Percentiles rank a stretch among this genome's conserved stretches.
These are phyloP conservation scores for Phymanthus crucifer DNA, from an alignment of 92 coral and sea anemone species.

Conservation along the genomic window DNA sequence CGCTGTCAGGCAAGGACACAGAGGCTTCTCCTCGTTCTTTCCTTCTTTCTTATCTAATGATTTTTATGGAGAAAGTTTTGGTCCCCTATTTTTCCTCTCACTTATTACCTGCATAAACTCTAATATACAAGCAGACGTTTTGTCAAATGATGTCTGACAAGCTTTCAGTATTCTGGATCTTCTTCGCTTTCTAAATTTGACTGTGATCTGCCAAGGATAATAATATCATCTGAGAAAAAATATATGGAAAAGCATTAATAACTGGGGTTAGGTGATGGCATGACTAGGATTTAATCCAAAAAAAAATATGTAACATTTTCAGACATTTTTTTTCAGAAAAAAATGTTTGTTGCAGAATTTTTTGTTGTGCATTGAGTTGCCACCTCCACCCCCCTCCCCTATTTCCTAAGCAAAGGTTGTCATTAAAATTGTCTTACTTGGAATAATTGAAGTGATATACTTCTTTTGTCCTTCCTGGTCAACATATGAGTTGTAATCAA, in stretches of 20 bases:
- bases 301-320: too few relatives aligned
- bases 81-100: not conserved
- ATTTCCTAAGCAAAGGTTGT: too few relatives aligned
- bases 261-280: too few relatives aligned
- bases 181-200: conserved; percentile 3
- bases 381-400: too few relatives aligned
- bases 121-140: not conserved
- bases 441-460: conserved; percentile 56
- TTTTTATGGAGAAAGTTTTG: not conserved
- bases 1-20: not conserved
- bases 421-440: conserved; percentile 45
- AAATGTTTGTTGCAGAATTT: too few relatives aligned
- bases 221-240: not conserved
- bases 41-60: not conserved
- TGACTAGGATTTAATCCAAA: too few relatives aligned
- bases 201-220: conserved; percentile 1
- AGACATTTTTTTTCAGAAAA: too few relatives aligned
- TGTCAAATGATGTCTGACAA: not conserved
- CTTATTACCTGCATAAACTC: not conserved
- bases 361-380: too few relatives aligned
- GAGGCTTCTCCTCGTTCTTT: not conserved
- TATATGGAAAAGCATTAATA: not conserved
- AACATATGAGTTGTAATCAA: conserved; percentile 81
- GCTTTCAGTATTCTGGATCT: not conserved
- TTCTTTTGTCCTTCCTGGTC: conserved; percentile 87